Evolutionary conservation across 2,888 invertebrate species (phyloP).

Genomic region (Meliscaeva auricollis): DNA sequence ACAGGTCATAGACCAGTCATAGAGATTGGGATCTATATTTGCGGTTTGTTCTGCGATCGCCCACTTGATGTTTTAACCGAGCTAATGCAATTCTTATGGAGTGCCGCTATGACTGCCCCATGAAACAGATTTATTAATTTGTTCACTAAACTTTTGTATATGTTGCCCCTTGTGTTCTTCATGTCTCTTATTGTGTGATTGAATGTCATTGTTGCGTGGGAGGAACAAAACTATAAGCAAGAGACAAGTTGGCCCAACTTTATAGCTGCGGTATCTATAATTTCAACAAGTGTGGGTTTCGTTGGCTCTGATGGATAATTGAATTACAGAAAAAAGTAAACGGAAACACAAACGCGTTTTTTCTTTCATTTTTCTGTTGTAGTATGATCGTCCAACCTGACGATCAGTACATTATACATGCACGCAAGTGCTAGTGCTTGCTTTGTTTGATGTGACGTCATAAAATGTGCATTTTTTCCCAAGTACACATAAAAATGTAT

Average conservation of each 20-base stretch:
- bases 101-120: slow-evolving; percentile 29
- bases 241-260: slow-evolving; percentile 26
- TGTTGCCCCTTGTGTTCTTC: slow-evolving; percentile 15
- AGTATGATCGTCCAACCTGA: slow-evolving; percentile 41
- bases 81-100: slow-evolving; percentile 17
- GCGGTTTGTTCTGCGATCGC: slow-evolving; percentile 57
- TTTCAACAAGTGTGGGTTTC: slow-evolving; percentile 53
- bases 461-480: slow-evolving; percentile 14
- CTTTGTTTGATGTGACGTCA: slow-evolving; percentile 34
- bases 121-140: slow-evolving; percentile 68
- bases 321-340: slow-evolving; percentile 47
- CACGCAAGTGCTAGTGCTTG: not conserved
- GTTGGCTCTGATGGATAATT: slow-evolving; percentile 51
- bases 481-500: not conserved
- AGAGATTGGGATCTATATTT: slow-evolving; percentile 32
- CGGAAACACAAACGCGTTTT: slow-evolving; percentile 55
- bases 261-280: slow-evolving; percentile 37
- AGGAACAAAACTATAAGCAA: slow-evolving; percentile 53
- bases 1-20: too few species aligned
- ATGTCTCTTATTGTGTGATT: slow-evolving; percentile 64
- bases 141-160: slow-evolving; percentile 46
- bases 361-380: slow-evolving; percentile 27
- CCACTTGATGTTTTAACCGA: slow-evolving; percentile 45
- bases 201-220: slow-evolving; percentile 62
- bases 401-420: slow-evolving; percentile 10